Conservation (phyloP, 2,797 vertebrate species). For the Amphiprion clarkii region DNA sequence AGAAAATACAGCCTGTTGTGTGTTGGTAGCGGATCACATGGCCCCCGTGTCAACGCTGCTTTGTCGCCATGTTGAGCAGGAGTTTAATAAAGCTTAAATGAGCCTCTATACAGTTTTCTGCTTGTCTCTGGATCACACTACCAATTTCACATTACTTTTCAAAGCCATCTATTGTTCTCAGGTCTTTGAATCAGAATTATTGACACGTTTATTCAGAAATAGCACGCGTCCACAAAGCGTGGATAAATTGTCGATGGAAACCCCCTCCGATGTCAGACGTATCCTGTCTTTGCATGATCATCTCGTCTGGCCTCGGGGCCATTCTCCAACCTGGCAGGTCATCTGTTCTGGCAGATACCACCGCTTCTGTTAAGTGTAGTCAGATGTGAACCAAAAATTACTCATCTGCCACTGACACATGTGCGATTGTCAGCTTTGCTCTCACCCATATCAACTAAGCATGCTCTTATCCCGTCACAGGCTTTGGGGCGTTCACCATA, state of each 20-base stretch:
- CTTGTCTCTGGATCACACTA: background rate
- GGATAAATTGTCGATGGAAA: constrained; percentile 66
- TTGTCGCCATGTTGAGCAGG: constrained; percentile 38
- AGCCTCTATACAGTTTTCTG: background rate
- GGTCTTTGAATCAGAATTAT: constrained; percentile 28
- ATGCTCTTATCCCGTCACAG: constrained; percentile 31
- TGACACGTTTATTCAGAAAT: constrained; percentile 57
- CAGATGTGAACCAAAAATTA: constrained; percentile 55
- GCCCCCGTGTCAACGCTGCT: constrained; percentile 37
- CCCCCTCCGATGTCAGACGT: constrained; percentile 65
- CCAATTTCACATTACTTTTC: background rate
- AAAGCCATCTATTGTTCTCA: constrained; percentile 23
- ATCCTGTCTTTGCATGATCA: constrained; percentile 56
- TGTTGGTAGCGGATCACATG: constrained; percentile 61
- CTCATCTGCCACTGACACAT: constrained; percentile 54
- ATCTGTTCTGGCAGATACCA: constrained; percentile 69
- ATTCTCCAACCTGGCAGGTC: constrained; percentile 67
- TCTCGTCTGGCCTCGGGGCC: constrained; percentile 58
- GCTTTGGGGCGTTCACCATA: constrained; percentile 9
- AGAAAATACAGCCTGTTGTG: constrained; percentile 70
- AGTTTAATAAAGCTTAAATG: constrained; percentile 35
- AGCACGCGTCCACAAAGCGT: constrained; percentile 52
- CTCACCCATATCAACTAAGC: constrained; percentile 38
- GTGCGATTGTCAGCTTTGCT: constrained; percentile 43
- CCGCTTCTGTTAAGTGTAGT: constrained; percentile 44